Conservation (phyloP, 2,888 invertebrate species). For the Drosophila pseudotakahashii region DNA sequence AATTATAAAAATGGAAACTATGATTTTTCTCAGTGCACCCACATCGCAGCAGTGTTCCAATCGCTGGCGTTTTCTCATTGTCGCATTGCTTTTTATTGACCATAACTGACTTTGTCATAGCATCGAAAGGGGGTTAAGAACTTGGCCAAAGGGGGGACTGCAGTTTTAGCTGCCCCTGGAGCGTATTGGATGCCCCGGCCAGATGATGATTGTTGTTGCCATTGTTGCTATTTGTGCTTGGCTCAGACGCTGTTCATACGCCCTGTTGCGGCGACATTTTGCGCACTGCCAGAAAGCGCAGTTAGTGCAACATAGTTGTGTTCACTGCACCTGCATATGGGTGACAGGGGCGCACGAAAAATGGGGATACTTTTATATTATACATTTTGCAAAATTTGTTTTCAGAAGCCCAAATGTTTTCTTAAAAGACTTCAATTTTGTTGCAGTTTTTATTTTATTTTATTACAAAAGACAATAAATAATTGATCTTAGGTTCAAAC, state of each 20-base stretch:
- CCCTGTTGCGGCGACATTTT: constrained; percentile 61
- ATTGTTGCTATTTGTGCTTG: constrained; percentile 26
- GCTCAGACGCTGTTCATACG: constrained; percentile 68
- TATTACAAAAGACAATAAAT: too few species aligned
- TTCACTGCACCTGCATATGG: constrained; percentile 50
- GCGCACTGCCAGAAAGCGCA: constrained; percentile 61
- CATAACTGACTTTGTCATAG: constrained; percentile 79
- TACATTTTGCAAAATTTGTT: background rate
- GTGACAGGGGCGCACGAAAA: constrained; percentile 6
- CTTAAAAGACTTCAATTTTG: too few species aligned
- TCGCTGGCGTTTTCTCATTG: constrained; percentile 30
- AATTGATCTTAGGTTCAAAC: too few species aligned
- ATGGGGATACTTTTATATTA: too few species aligned
- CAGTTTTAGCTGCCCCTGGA: constrained; percentile 31
- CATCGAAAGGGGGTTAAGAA: constrained; percentile 14
- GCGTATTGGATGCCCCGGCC: constrained; percentile 39
- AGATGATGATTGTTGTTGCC: constrained; percentile 39
- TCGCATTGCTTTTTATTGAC: constrained; percentile 79
- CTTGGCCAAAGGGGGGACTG: background rate
- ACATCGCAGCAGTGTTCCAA: constrained; percentile 5
- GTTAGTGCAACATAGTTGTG: constrained; percentile 68
- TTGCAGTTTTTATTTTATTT: too few species aligned
- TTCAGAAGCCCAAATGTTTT: too few species aligned
- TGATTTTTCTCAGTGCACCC: background rate
- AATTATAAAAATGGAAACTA: too few species aligned